Base-by-base conservation (phyloP, 2,113 vertebrate species). In the Aix galericulata region DNA sequence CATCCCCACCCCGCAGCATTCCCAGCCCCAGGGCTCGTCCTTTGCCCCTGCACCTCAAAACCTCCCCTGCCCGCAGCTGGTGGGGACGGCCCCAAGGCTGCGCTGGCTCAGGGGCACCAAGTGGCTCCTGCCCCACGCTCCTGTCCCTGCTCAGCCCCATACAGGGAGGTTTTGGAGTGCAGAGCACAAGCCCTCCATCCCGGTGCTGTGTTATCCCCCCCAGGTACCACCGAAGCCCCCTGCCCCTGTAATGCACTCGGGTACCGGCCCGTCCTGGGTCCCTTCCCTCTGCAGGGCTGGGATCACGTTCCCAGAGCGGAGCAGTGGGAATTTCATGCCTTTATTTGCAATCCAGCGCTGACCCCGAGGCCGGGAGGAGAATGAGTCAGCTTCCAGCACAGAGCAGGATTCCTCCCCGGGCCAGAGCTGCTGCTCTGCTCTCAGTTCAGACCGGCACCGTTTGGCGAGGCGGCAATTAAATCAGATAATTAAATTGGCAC, bases 371-470 rank as follows among this genome's bases (percentile, higher is more conserved):
- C 48, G 46, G 4, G 56, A 94, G 82, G 73, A 36, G 73, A 75
- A 86, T 92, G 94, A 95, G 83, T 92, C 88, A 93, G 83, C 88
- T 86, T 46, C 78, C 78, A 93, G 92, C n/a, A 13, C 80, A 32
- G 88, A 73, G 64, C 86, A 94, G 91, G 82, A 76, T 73, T 77
- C 89, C 73, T 91, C 89, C 11, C 6, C 64, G 26, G 69, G 36
- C 86, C 75, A 25, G 48, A 44, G 31, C 42, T 46, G 34, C 69
- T 53, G 34, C 50, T 83, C 80, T 62, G 78, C 58, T 76, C 20
- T 36, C 13, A 2, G 40, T 36, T 74, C 18, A 60, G 60, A 52
- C 32, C 3, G 58, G 46, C 27, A 1, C 50, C 46, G 2, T 58
- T 83, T 23, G 40, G 81, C 66, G 77, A 26, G 12, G 60, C 2